Conservation (phyloP, 2,797 vertebrate species). For the Hoplostethus mediterraneus region DNA sequence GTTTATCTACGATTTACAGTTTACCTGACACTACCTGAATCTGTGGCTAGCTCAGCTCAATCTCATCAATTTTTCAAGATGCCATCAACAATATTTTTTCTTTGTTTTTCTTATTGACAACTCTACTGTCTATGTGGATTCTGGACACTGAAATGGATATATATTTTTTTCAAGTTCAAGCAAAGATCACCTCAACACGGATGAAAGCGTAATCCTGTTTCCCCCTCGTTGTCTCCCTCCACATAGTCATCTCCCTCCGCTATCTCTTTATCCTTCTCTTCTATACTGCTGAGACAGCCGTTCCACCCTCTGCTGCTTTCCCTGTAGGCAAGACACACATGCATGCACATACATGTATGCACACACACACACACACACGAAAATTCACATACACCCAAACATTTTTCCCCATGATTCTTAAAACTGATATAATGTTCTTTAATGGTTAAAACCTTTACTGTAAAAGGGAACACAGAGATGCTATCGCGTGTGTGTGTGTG, state of each 20-base stretch:
- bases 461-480: neutral
- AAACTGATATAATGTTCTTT: no score
- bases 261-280: conserved; percentile 62
- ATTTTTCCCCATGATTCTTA: no score
- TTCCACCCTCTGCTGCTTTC: conserved; percentile 45
- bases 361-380: neutral
- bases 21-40: neutral
- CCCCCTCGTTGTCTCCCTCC: neutral
- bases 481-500: neutral
- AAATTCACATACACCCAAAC: neutral
- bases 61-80: conserved; percentile 18
- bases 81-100: neutral
- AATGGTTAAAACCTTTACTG: neutral
- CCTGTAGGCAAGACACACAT: conserved; percentile 52
- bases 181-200: neutral
- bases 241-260: conserved; percentile 18
- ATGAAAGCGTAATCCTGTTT: conserved; percentile 13
- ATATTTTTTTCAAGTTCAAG: neutral
- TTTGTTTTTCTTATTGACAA: neutral
- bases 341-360: conserved; percentile 1
- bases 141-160: neutral
- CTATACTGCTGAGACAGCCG: conserved; percentile 54
- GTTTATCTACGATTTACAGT: conserved; percentile 2
- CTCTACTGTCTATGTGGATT: neutral
- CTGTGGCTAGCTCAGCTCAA: neutral